Conservation (phyloP, 2,797 vertebrate species). For the Urophycis tenuis region DNA sequence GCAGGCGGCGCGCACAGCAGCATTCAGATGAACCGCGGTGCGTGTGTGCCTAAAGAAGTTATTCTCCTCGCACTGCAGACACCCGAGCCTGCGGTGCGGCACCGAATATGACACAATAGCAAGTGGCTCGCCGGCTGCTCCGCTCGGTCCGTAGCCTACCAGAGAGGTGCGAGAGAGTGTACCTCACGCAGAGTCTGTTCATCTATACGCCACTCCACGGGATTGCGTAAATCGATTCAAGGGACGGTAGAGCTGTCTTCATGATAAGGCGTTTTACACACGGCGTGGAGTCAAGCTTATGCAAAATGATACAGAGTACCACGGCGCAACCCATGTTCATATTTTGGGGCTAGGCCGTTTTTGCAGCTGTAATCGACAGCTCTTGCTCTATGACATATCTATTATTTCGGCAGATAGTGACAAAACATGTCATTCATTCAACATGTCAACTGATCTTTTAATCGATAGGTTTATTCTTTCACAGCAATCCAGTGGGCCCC, state of each 20-base stretch:
- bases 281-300: background rate
- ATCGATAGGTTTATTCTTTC: background rate
- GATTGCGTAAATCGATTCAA: background rate
- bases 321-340: background rate
- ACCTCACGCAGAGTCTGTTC: background rate
- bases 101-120: conserved; percentile 28
- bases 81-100: conserved; percentile 36
- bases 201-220: background rate
- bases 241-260: background rate
- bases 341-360: background rate
- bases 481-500: background rate
- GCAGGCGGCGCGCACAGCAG: conserved; percentile 33
- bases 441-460: background rate
- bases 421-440: too few species aligned
- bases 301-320: background rate
- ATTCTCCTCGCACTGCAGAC: conserved; percentile 33
- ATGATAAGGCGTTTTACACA: background rate
- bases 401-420: background rate
- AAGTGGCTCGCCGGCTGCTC: background rate
- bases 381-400: background rate
- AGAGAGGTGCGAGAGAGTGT: background rate
- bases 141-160: background rate
- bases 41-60: conserved; percentile 29
- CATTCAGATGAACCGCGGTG: conserved; percentile 39
- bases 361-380: background rate